phyloP scores from a whole-genome alignment of 2,113 vertebrate species.

The Corapipo altera region DNA sequence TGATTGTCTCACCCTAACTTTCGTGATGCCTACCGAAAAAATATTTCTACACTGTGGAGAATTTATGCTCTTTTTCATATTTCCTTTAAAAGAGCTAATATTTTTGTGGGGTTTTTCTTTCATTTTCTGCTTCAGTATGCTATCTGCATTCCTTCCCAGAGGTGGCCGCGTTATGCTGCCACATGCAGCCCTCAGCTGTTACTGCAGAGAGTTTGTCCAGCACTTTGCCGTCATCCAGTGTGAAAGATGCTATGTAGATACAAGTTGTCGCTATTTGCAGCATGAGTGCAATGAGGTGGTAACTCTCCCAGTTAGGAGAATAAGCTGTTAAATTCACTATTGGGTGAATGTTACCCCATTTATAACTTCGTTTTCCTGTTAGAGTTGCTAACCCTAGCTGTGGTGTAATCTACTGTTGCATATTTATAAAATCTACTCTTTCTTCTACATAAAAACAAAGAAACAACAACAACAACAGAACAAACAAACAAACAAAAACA shows the following conservation, averaged over 20 bases:
- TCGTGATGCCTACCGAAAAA: neutral
- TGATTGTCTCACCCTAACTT: constrained; percentile 67
- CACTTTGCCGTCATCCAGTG: neutral
- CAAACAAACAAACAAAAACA: neutral
- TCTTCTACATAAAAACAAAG: neutral
- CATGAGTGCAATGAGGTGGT: neutral
- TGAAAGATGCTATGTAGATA: neutral
- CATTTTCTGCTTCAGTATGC: neutral
- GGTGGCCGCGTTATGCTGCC: constrained; percentile 13
- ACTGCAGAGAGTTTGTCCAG: neutral
- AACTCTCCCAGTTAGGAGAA: neutral
- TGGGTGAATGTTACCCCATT: neutral
- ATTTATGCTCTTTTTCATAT: neutral
- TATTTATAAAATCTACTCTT: neutral
- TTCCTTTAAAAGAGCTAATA: neutral
- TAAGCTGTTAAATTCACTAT: neutral
- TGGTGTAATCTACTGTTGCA: neutral
- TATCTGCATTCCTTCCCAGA: constrained; percentile 20
- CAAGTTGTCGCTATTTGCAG: neutral
- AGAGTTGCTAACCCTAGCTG: neutral
- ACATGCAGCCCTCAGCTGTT: neutral
- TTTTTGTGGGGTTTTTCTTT: neutral
- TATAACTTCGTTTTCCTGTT: constrained; percentile 1
- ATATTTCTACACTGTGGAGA: neutral
- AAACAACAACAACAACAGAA: neutral